These are phyloP conservation scores for Sarcophaga carnaria DNA, from an alignment of 2,888 invertebrate genomes.

Conservation along the genomic window DNA sequence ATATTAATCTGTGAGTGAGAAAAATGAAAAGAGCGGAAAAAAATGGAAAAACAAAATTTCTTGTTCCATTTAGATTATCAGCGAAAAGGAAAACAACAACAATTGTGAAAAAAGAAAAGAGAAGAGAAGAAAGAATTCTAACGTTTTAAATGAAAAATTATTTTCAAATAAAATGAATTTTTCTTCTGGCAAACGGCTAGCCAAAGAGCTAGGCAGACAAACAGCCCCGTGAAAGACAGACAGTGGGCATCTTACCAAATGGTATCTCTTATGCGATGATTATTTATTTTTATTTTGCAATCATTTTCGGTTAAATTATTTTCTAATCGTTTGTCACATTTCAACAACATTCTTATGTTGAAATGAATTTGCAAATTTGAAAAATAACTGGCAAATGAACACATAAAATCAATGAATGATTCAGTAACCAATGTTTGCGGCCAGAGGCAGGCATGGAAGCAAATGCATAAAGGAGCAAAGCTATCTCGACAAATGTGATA, in stretches of 20 bases:
- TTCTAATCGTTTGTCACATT: conserved; percentile 70
- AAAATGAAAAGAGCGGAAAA: conserved; percentile 57
- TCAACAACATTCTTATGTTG: conserved; percentile 66
- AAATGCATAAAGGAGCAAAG: neutral
- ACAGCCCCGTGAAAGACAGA: neutral
- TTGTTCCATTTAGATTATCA: conserved; percentile 67
- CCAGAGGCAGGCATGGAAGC: neutral
- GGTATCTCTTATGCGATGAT: conserved; percentile 6
- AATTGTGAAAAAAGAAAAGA: neutral
- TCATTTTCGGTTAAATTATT: conserved; percentile 58
- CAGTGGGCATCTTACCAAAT: too few species aligned
- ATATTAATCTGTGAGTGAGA: conserved; percentile 59
- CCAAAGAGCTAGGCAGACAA: neutral
- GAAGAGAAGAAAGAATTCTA: conserved; percentile 15
- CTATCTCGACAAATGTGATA: too few species aligned
- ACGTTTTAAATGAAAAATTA: conserved; percentile 54
- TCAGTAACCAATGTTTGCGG: neutral
- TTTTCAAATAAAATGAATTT: conserved; percentile 36
- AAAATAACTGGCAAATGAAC: conserved; percentile 54
- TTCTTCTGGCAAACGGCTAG: neutral
- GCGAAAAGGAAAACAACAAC: neutral
- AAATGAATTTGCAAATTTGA: conserved; percentile 65
- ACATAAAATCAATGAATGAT: conserved; percentile 20
- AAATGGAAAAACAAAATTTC: conserved; percentile 11
- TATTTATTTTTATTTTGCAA: conserved; percentile 62